phyloP scores from a whole-genome alignment of 2,888 invertebrate genomes.

The Hecatera dysodea region DNA sequence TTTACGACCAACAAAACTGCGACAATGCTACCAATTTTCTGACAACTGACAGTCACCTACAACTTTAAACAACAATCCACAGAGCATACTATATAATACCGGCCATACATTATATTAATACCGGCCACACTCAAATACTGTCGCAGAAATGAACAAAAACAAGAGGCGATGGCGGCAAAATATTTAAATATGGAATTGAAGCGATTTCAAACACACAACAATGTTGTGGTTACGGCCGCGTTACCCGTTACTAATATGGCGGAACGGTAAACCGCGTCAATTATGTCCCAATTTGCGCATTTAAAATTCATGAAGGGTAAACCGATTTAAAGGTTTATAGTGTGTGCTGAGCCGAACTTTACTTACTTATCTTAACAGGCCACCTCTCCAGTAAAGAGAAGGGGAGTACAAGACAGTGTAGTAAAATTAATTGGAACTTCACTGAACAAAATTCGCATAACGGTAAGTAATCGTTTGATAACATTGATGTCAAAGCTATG shows the following conservation, averaged over 20 bases:
- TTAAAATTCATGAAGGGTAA: conserved; percentile 66
- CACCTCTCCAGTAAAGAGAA: conserved; percentile 3
- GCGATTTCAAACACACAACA: conserved; percentile 65
- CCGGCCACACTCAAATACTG: conserved; percentile 14
- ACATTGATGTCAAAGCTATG: not conserved
- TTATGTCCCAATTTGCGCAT: conserved; percentile 65
- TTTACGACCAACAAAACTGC: not conserved
- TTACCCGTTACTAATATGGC: conserved; percentile 68
- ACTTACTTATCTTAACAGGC: conserved; percentile 33
- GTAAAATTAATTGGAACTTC: conserved; percentile 25
- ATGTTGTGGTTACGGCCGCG: conserved; percentile 62
- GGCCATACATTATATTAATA: too few relatives aligned
- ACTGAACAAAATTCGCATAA: not conserved
- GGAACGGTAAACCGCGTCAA: conserved; percentile 66
- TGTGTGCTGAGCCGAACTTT: conserved; percentile 34
- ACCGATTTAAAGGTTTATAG: conserved; percentile 60
- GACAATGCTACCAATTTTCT: not conserved
- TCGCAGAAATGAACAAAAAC: conserved; percentile 38
- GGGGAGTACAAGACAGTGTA: not conserved
- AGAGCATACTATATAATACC: too few relatives aligned
- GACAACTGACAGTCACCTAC: not conserved
- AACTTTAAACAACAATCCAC: conserved; percentile 9
- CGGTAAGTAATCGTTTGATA: not conserved
- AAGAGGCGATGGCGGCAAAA: conserved; percentile 19
- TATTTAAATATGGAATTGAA: conserved; percentile 55